Percentiles rank a stretch among this genome's conserved stretches.
Conservation (phyloP, 2,797 vertebrate genomes). For the Coregonus sp. region DNA sequence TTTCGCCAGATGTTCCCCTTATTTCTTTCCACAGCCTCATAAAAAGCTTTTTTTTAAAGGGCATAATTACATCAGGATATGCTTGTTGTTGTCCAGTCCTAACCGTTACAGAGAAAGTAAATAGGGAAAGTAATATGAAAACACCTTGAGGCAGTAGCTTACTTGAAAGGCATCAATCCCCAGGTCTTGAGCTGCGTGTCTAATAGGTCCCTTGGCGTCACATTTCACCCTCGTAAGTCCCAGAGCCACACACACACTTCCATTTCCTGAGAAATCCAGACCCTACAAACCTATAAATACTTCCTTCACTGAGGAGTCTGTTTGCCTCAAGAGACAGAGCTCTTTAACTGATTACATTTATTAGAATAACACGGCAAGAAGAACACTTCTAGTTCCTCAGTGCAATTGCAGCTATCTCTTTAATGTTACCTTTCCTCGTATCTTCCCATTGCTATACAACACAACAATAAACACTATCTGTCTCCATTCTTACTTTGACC, state of each 20-base stretch:
- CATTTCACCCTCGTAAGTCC: neutral
- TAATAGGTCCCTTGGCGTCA: neutral
- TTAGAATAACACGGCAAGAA: neutral
- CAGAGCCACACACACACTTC: neutral
- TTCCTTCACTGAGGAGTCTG: neutral
- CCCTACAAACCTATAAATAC: neutral
- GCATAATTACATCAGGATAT: conserved; percentile 16
- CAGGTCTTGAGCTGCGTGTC: neutral
- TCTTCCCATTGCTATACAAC: neutral
- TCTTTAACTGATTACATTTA: neutral
- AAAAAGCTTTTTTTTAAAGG: conserved; percentile 31
- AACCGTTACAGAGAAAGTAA: conserved; percentile 32
- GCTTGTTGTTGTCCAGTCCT: conserved; percentile 30
- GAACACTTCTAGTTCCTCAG: neutral
- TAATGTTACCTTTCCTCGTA: neutral
- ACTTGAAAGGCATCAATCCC: conserved; percentile 16
- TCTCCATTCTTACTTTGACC: conserved; percentile 49
- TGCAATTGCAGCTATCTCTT: neutral
- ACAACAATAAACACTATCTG: conserved; percentile 8
- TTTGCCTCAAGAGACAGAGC: neutral
- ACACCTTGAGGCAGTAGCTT: conserved; percentile 3
- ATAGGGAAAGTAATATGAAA: conserved; percentile 25
- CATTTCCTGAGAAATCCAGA: neutral
- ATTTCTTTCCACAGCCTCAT: conserved; percentile 72
- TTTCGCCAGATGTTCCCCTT: conserved; percentile 73